Evolutionary conservation across 2,888 invertebrate species (phyloP), one percentile per base, ranked within the genome.

Genomic region (Stenichneumon culpator): DNA sequence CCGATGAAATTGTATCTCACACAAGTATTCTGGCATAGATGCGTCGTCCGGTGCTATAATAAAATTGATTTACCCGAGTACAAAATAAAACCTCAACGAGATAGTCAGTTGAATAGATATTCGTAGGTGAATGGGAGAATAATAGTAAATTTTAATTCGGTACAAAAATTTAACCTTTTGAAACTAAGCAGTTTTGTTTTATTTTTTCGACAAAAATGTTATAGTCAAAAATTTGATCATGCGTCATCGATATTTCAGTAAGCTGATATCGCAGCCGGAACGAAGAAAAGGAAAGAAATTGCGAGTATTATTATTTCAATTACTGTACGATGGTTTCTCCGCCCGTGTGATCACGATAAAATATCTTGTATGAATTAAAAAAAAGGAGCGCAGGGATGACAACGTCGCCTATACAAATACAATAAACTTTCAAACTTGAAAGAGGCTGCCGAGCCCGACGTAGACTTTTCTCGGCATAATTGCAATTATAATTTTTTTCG

Each of bases 401-500:
- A 63, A 52, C 39, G 65, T 73, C 19, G 36, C 25, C 47, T 52
- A 39, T 54, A 39, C 70, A 60, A 63, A 70, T 63, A 81, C 19
- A 81, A 78, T 54, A 60, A 81, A 84, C 84, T 84, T 84, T 84
- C 84, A 84, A 81, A 78, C 78, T 74, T 78, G 78, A 78, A 78
- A 77, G 63, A 63, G 60, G 78, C 52, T 50, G 19, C 63, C 57
- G 54, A 44, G 57, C 28, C 68, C 60, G 39, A 84, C 63, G 63
- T 7, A 63, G 32, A 47, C 44, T 84, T 84, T 86, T 84, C 82
- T 65, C 84, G 84, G 80, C 86, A 84, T 87, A 86, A 87, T 87
- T 87, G 79, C 73, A 79, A 87, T 84, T 84, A 86, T 82, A 82
- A 87, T 82, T 79, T 86, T 86, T 77, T 86, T 85, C 79, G 83